Conservation (phyloP, 2,888 invertebrate genomes). For the Gastrophysa polygoni region DNA sequence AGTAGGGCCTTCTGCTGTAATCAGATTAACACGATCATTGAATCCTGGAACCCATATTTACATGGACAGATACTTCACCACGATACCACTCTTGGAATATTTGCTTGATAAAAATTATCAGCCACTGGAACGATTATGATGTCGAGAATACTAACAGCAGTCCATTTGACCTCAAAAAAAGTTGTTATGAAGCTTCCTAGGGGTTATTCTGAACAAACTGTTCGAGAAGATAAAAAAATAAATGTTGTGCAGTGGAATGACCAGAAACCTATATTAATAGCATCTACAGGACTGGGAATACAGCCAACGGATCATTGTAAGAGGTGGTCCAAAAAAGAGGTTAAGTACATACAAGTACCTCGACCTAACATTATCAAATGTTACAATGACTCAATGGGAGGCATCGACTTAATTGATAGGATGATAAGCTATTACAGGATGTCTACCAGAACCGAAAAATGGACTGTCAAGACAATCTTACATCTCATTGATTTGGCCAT, state of each 20-base stretch:
- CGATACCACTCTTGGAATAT: too few species aligned
- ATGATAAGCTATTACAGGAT: neutral
- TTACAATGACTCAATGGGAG: neutral
- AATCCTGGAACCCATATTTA: too few species aligned
- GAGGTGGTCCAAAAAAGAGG: neutral
- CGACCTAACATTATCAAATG: neutral
- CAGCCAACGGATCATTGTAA: neutral
- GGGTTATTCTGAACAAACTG: neutral
- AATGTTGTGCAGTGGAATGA: neutral
- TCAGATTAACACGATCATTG: too few species aligned
- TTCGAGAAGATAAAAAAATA: neutral
- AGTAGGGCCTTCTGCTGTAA: too few species aligned
- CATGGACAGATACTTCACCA: too few species aligned
- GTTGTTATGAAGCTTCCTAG: too few species aligned
- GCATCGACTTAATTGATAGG: neutral
- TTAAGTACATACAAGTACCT: neutral
- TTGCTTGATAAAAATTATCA: too few species aligned
- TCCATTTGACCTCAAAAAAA: constrained; percentile 3
- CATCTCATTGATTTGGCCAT: neutral
- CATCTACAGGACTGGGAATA: neutral
- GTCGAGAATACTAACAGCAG: constrained; percentile 1
- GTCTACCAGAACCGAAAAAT: neutral
- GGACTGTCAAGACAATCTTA: neutral
- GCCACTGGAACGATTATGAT: too few species aligned
- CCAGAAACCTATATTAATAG: neutral